These are phyloP conservation scores for Cosmorhoe ocellata DNA, from an alignment of 2,888 invertebrate genomes.

Conservation along the genomic window DNA sequence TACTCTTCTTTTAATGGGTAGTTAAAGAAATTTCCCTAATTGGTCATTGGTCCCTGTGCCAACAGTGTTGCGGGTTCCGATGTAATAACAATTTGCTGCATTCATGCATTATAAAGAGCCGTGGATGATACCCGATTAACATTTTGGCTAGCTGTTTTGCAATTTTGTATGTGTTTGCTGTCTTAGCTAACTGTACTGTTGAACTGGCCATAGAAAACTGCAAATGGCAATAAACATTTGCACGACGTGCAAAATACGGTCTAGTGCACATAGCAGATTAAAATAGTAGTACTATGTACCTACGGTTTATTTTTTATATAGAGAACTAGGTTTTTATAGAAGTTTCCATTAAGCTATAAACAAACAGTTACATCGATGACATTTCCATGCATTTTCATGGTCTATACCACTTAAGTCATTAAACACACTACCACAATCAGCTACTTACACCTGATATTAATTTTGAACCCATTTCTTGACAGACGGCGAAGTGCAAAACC, in stretches of 20 bases:
- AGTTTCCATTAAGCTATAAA: too few relatives aligned
- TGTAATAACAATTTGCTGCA: slow-evolving; percentile 42
- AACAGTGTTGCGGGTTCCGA: slow-evolving; percentile 44
- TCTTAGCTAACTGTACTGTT: slow-evolving; percentile 21
- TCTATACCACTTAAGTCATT: too few relatives aligned
- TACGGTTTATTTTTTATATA: too few relatives aligned
- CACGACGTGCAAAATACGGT: too few relatives aligned
- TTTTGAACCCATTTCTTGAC: slow-evolving; percentile 32
- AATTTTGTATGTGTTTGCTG: slow-evolving; percentile 15
- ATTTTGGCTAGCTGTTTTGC: slow-evolving; percentile 31
- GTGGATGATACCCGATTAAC: slow-evolving; percentile 22
- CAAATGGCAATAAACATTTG: too few relatives aligned
- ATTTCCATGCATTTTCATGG: too few relatives aligned
- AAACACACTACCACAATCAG: too few relatives aligned
- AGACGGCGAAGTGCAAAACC: slow-evolving; percentile 92
- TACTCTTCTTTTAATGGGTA: slow-evolving; percentile 69
- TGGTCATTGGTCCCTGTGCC: slow-evolving; percentile 49
- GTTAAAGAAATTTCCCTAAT: slow-evolving; percentile 67
- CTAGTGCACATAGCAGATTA: too few relatives aligned
- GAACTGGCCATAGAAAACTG: background rate
- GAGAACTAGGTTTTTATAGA: too few relatives aligned
- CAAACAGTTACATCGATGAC: too few relatives aligned
- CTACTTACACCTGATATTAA: too few relatives aligned
- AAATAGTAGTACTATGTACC: too few relatives aligned
- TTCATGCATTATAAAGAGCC: slow-evolving; percentile 48